Percentiles rank a stretch among this genome's conserved stretches.
These are phyloP conservation scores for Melanerpes aurifrons DNA, from an alignment of 2,113 vertebrate genomes.

Conservation along the genomic window DNA sequence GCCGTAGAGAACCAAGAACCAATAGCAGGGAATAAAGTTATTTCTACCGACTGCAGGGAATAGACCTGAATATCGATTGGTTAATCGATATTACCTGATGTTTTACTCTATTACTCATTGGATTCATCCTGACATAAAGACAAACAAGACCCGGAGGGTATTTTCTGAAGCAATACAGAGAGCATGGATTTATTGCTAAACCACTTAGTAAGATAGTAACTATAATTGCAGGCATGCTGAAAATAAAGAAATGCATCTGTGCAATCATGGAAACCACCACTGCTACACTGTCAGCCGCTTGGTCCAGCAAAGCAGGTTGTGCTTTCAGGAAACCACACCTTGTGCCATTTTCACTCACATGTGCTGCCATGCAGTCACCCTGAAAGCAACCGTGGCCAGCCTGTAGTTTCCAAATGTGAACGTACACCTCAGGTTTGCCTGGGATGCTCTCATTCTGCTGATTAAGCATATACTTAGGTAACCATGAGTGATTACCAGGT, in stretches of 20 bases:
- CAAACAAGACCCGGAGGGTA: not conserved
- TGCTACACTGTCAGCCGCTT: not conserved
- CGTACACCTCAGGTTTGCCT: not conserved
- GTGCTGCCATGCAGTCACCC: not conserved
- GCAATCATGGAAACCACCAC: slow-evolving; percentile 4
- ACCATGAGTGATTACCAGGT: not conserved
- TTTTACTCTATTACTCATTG: slow-evolving; percentile 2
- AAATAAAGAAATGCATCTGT: slow-evolving; percentile 3
- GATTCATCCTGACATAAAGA: not conserved
- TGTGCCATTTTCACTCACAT: not conserved
- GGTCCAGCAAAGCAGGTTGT: not conserved
- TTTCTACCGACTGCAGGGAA: not conserved
- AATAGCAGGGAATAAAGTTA: not conserved
- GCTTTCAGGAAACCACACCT: slow-evolving; percentile 22
- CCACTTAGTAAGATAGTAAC: not conserved
- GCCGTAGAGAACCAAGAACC: not conserved
- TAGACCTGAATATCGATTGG: not conserved
- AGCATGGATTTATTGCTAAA: slow-evolving; percentile 13
- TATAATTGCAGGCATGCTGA: not conserved
- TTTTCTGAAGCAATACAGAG: slow-evolving; percentile 59
- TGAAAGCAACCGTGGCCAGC: not conserved
- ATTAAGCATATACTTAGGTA: not conserved
- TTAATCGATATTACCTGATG: not conserved
- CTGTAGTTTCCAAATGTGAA: not conserved
- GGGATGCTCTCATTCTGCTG: not conserved